Base-by-base conservation (phyloP, 2,113 vertebrate species). In the Anguilla rostrata region DNA sequence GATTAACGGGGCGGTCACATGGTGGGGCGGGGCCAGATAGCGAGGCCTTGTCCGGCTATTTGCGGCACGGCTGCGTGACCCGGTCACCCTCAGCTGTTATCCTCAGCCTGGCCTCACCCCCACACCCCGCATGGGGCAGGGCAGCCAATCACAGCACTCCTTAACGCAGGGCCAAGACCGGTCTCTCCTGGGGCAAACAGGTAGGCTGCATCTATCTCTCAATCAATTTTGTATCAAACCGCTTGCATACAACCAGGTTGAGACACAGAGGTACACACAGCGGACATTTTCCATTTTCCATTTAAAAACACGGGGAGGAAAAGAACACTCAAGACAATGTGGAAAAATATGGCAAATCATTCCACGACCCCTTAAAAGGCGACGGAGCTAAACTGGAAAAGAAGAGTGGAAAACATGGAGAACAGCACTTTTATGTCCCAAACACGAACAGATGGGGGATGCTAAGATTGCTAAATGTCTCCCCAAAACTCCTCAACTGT, bases 81-180 rank as follows among this genome's bases (percentile, higher is more conserved):
- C n/a, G 29, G 71, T 75, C n/a, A 75, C 71, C 71, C 71, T 75
- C 71, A 75, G 71, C 71, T 75, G 71, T 75, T 34, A 75, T 75
- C 26, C 71, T 75, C 71, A 29, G 26, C 26, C n/a, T 12, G n/a
- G 26, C 9, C 26, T 2, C 71, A 34, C 71, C 71, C 1, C 2
- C 71, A 75, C 71, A n/a, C 71, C n/a, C 71, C 4, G 5, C 63
- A n/a, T 22, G 9, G 34, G 2, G 34, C 26, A 75, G 71, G 2
- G 11, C n/a, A 29, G 71, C 26, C 26, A 75, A 34, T 75, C 26
- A 20, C 71, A 75, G n/a, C 71, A 14, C 26, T 9, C 71, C 71
- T 9, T 75, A 34, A 75, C 11, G 34, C 71, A 34, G 71, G 11
- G 71, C 7, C 26, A 53, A 53, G 12, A 12, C 49, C 60, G 8